These are phyloP conservation scores for Prenolepis imparis DNA, from an alignment of 2,888 invertebrate genomes.

Conservation along the genomic window DNA sequence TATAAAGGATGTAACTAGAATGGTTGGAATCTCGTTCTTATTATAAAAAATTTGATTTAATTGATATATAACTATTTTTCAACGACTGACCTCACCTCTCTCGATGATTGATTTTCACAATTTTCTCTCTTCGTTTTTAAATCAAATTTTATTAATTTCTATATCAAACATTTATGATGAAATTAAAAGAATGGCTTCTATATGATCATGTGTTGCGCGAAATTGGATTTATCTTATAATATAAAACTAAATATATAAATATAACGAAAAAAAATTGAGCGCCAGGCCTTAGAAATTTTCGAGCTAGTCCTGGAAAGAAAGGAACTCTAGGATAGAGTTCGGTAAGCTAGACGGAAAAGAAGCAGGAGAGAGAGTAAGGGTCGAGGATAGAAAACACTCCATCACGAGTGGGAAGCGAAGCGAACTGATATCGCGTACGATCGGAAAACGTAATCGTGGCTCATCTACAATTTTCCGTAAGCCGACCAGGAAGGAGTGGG, in stretches of 20 bases:
- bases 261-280: constrained; percentile 5
- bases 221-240: neutral
- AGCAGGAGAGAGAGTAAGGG: constrained; percentile 40
- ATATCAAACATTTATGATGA: neutral
- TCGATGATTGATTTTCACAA: neutral
- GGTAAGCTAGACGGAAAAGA: constrained; percentile 10
- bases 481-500: constrained; percentile 70
- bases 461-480: constrained; percentile 82
- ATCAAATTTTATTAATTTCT: constrained; percentile 1
- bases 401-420: constrained; percentile 77
- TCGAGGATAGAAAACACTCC: constrained; percentile 79
- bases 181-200: neutral
- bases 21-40: neutral
- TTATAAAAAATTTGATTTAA: neutral
- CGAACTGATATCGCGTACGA: constrained; percentile 81
- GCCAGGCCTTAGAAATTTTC: constrained; percentile 17
- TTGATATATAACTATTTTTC: neutral
- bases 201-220: neutral
- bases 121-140: neutral
- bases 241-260: constrained; percentile 1
- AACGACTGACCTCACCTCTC: neutral
- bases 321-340: constrained; percentile 30
- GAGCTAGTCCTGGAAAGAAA: constrained; percentile 11
- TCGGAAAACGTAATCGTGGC: constrained; percentile 82
- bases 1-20: constrained; percentile 8